Evolutionary conservation across 2,113 vertebrate genomes (phyloP).

Genomic region (Todiramphus saurophagus): DNA sequence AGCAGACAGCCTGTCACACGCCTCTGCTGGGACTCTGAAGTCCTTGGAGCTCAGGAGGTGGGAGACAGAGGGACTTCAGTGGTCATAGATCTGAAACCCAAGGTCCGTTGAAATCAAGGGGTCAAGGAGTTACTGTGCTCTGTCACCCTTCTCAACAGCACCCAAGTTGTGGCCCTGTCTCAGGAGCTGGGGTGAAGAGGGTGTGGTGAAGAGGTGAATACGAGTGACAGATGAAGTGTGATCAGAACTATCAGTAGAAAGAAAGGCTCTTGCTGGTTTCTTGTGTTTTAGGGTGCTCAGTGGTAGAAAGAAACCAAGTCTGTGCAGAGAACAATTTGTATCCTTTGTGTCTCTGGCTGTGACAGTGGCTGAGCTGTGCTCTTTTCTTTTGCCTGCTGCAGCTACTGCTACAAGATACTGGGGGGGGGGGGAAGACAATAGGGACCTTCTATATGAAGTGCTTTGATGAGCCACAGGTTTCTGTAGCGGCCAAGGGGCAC

Average conservation of each 20-base stretch:
- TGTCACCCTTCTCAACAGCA: not conserved
- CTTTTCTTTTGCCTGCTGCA: not conserved
- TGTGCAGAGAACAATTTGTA: not conserved
- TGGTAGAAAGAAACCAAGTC: not conserved
- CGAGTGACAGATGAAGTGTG: not conserved
- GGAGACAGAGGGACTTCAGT: not conserved
- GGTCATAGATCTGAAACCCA: not conserved
- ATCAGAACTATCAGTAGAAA: not conserved
- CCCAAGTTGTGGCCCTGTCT: not conserved
- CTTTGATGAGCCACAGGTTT: not conserved
- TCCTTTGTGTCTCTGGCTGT: not conserved
- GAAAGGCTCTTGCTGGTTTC: not conserved
- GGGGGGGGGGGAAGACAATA: accelerated
- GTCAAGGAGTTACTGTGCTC: not conserved
- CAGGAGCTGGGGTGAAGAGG: not conserved
- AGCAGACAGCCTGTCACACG: not conserved
- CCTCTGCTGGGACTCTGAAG: not conserved
- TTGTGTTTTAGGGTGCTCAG: not conserved
- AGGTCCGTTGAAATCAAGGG: not conserved
- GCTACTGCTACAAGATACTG: not conserved
- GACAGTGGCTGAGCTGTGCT: not conserved
- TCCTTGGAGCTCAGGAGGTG: not conserved
- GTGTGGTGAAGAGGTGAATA: not conserved
- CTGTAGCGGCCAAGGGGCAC: not conserved
- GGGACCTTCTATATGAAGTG: not conserved